A percentile compares a stretch with the other conserved stretches of the same genome.
Conservation (phyloP, 2,888 invertebrate species). For the Leucania comma region DNA sequence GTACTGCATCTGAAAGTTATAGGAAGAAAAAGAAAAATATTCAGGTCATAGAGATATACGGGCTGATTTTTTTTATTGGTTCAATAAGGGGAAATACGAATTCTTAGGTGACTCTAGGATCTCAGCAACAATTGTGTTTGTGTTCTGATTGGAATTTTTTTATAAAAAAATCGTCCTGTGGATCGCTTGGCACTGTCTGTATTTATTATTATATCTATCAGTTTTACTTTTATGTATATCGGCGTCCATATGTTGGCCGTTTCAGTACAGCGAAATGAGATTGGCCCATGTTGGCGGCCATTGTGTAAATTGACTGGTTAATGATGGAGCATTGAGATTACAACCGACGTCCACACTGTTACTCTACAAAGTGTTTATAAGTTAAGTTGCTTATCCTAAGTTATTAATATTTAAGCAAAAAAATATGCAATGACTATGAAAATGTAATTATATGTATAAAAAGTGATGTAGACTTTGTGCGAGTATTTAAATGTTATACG, state of each 20-base stretch:
- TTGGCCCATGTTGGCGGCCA: conserved; percentile 1
- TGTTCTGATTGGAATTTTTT: too few species aligned
- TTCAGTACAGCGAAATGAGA: neutral
- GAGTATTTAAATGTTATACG: conserved; percentile 35
- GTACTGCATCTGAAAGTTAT: neutral
- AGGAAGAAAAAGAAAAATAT: neutral
- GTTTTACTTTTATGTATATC: neutral
- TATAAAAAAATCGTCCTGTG: neutral
- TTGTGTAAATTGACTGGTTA: conserved; percentile 16
- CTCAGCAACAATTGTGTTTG: too few species aligned
- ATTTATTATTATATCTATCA: neutral
- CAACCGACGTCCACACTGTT: conserved; percentile 23
- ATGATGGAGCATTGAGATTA: conserved; percentile 40
- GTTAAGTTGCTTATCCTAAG: conserved; percentile 43
- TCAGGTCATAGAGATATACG: neutral
- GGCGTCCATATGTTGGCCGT: neutral
- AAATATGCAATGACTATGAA: conserved; percentile 27
- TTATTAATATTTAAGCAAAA: conserved; percentile 55
- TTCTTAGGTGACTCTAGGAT: neutral
- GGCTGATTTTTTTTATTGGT: neutral
- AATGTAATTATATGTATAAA: conserved; percentile 64
- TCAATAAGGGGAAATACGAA: neutral
- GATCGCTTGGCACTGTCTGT: neutral
- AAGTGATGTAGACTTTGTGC: conserved; percentile 32
- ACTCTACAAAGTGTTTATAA: conserved; percentile 28